Percentiles rank a stretch among this genome's conserved stretches.
phyloP scores from a whole-genome alignment of 2,888 invertebrate species.

The Sphaerophoria rueppellii region DNA sequence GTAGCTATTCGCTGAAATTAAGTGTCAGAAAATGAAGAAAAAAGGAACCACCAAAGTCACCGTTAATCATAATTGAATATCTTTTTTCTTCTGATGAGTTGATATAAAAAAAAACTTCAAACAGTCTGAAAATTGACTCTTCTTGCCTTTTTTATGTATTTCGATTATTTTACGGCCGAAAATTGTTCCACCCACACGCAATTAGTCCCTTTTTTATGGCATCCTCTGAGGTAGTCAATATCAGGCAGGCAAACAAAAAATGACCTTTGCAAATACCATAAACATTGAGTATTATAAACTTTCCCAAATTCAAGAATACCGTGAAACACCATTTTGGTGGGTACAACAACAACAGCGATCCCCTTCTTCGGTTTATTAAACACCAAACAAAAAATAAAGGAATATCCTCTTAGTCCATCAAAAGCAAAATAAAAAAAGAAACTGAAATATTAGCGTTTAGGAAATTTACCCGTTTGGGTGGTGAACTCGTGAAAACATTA shows the following conservation, averaged over 20 bases:
- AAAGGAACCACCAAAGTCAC: constrained; percentile 1
- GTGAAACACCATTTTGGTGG: constrained; percentile 7
- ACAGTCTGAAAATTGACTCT: constrained; percentile 24
- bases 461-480: background rate
- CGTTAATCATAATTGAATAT: constrained; percentile 17
- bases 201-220: constrained; percentile 42
- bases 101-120: background rate
- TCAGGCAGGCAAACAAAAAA: constrained; percentile 24
- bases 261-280: constrained; percentile 60
- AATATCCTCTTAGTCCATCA: background rate
- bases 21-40: constrained; percentile 11
- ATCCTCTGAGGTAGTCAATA: constrained; percentile 37
- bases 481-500: background rate
- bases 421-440: background rate
- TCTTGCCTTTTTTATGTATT: background rate
- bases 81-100: background rate
- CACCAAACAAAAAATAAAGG: background rate
- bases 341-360: background rate
- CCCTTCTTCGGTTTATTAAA: background rate
- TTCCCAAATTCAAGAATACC: constrained; percentile 6
- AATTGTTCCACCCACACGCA: constrained; percentile 18
- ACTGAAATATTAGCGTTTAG: constrained; percentile 6
- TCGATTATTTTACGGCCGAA: background rate
- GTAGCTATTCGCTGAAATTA: background rate
- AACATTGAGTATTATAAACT: constrained; percentile 19